These are phyloP conservation scores for Palythoa caribaeorum DNA, from an alignment of 92 coral and sea anemone species.

Conservation along the genomic window DNA sequence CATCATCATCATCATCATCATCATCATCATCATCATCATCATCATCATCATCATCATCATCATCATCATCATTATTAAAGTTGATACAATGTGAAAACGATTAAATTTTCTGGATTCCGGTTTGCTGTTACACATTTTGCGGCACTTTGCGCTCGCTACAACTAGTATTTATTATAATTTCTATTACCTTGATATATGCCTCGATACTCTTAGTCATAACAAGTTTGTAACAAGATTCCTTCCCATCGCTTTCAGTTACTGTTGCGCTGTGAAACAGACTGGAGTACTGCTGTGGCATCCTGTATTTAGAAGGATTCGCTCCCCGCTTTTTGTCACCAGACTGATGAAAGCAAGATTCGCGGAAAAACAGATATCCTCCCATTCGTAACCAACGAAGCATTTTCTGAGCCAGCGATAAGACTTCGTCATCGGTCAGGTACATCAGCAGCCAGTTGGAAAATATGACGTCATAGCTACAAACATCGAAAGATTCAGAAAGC, in stretches of 20 bases:
- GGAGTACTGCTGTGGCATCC: conserved; percentile 73
- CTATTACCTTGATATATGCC: conserved; percentile 73
- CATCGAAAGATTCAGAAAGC: neutral
- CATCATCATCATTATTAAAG: too few relatives aligned
- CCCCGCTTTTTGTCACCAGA: conserved; percentile 77
- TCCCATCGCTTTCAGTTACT: conserved; percentile 42
- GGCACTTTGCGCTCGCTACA: too few relatives aligned
- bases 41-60: too few relatives aligned
- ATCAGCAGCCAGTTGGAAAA: conserved; percentile 89
- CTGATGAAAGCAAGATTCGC: conserved; percentile 82
- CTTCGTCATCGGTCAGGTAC: conserved; percentile 82
- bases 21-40: too few relatives aligned
- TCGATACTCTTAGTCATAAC: conserved; percentile 72
- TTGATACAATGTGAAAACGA: too few relatives aligned
- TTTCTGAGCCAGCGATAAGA: conserved; percentile 70
- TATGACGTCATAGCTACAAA: conserved; percentile 69
- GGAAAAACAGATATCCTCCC: conserved; percentile 77
- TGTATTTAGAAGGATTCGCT: conserved; percentile 77
- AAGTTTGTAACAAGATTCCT: conserved; percentile 46
- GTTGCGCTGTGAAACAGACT: conserved; percentile 62
- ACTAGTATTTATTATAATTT: too few relatives aligned
- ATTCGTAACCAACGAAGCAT: conserved; percentile 69
- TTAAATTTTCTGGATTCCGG: too few relatives aligned
- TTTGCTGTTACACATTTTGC: too few relatives aligned
- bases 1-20: too few relatives aligned